Evolutionary conservation across 2,888 invertebrate species (phyloP).

Genomic region (Scaptomyza caliginosa): DNA sequence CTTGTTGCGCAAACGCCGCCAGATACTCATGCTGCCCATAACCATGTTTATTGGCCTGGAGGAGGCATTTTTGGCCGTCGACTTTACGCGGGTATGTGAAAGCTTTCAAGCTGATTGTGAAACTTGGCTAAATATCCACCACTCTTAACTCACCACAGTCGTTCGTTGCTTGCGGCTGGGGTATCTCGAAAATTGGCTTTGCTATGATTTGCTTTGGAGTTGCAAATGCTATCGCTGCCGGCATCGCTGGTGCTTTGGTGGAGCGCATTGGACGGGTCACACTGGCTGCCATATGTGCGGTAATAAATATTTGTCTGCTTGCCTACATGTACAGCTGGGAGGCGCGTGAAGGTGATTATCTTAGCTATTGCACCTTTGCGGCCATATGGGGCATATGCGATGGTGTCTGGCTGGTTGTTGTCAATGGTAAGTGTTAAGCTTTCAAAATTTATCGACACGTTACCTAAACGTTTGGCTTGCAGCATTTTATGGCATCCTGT

Average conservation of each 20-base stretch:
- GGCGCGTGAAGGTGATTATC: slow-evolving; percentile 88
- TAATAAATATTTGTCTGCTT: slow-evolving; percentile 89
- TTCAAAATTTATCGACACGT: neutral
- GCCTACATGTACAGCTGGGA: slow-evolving; percentile 89
- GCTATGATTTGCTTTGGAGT: slow-evolving; percentile 97
- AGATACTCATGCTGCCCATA: slow-evolving; percentile 93
- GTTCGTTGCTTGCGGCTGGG: slow-evolving; percentile 93
- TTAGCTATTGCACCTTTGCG: slow-evolving; percentile 91
- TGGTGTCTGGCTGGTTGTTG: slow-evolving; percentile 95
- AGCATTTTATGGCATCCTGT: slow-evolving; percentile 94
- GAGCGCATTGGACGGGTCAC: slow-evolving; percentile 90
- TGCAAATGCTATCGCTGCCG: slow-evolving; percentile 93
- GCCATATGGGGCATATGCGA: slow-evolving; percentile 95
- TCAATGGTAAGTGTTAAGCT: slow-evolving; percentile 89
- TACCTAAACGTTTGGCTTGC: slow-evolving; percentile 22
- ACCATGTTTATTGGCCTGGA: slow-evolving; percentile 97
- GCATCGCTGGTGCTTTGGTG: slow-evolving; percentile 90
- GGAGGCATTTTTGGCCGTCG: slow-evolving; percentile 95
- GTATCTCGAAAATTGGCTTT: slow-evolving; percentile 95
- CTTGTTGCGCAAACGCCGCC: slow-evolving; percentile 90
- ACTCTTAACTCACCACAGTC: slow-evolving; percentile 85
- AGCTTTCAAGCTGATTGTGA: neutral
- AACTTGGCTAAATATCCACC: slow-evolving; percentile 6
- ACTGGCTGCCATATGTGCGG: slow-evolving; percentile 90
- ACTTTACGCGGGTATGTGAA: slow-evolving; percentile 89